These are phyloP conservation scores for Neolamprologus longior DNA, from an alignment of 2,113 vertebrate genomes.

Conservation along the genomic window DNA sequence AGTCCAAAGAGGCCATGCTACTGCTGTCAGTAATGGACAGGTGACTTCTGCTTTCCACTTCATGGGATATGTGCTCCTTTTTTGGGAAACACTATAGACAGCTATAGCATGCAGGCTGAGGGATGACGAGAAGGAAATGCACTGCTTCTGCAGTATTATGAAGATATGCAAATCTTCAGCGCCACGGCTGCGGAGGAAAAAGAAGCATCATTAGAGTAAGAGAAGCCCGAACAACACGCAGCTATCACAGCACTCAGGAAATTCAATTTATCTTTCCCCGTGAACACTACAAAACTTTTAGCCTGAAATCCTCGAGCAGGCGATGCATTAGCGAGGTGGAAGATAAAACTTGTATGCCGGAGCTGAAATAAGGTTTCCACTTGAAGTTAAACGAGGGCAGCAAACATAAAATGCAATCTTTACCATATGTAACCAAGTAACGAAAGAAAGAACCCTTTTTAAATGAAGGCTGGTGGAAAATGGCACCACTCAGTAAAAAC, in stretches of 20 bases:
- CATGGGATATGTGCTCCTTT: background rate
- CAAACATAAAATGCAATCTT: background rate
- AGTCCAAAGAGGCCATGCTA: background rate
- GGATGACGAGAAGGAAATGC: background rate
- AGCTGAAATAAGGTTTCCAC: background rate
- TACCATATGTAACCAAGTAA: background rate
- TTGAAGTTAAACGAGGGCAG: background rate
- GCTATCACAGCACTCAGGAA: slow-evolving; percentile 16
- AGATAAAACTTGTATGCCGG: background rate
- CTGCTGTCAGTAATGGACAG: background rate
- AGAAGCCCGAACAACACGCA: background rate
- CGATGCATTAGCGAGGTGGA: background rate
- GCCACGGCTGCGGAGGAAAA: background rate
- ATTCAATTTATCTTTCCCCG: slow-evolving; percentile 24
- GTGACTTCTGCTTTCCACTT: slow-evolving; percentile 1
- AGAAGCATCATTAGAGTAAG: slow-evolving; percentile 30
- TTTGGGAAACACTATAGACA: background rate
- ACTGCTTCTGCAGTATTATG: background rate
- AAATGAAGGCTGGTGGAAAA: background rate
- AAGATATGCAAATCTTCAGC: slow-evolving; percentile 43
- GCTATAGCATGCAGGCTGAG: background rate
- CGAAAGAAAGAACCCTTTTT: background rate
- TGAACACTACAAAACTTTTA: background rate
- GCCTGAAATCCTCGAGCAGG: slow-evolving; percentile 3
- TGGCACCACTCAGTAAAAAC: slow-evolving; percentile 5